phyloP scores from a whole-genome alignment of 1,140 invertebrate species.

The Drosophila neocordata region DNA sequence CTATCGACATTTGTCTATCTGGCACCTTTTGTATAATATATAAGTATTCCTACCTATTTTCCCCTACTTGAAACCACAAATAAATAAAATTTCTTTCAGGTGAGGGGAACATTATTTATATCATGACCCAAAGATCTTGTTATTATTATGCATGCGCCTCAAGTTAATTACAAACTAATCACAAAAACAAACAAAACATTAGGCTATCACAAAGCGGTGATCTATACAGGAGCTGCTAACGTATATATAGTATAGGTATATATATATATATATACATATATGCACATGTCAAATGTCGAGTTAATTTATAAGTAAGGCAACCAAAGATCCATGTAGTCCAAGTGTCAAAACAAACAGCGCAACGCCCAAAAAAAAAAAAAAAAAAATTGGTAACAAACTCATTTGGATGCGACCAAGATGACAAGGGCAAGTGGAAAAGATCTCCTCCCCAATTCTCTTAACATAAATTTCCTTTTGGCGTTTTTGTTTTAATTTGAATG shows the following conservation, averaged over 20 bases:
- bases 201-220: slow-evolving; percentile 60
- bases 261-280: background rate
- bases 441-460: slow-evolving; percentile 44
- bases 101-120: slow-evolving; percentile 31
- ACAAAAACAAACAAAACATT: slow-evolving; percentile 74
- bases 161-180: slow-evolving; percentile 81
- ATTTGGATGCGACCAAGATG: slow-evolving; percentile 32
- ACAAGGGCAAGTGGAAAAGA: slow-evolving; percentile 1
- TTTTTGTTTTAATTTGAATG: slow-evolving; percentile 79
- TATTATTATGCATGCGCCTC: slow-evolving; percentile 7
- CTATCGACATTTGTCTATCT: slow-evolving; percentile 78
- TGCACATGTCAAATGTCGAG: slow-evolving; percentile 62
- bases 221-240: slow-evolving; percentile 53
- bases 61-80: background rate
- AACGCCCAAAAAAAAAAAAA: slow-evolving; percentile 29
- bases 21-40: slow-evolving; percentile 43
- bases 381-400: slow-evolving; percentile 42
- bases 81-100: slow-evolving; percentile 2
- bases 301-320: slow-evolving; percentile 71
- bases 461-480: slow-evolving; percentile 74
- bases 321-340: slow-evolving; percentile 67
- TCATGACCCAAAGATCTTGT: slow-evolving; percentile 34
- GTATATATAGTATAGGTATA: background rate
- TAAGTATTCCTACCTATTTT: background rate
- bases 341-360: slow-evolving; percentile 74